Conservation (phyloP, 2,797 vertebrate genomes). For the Centropyge bicolor region DNA sequence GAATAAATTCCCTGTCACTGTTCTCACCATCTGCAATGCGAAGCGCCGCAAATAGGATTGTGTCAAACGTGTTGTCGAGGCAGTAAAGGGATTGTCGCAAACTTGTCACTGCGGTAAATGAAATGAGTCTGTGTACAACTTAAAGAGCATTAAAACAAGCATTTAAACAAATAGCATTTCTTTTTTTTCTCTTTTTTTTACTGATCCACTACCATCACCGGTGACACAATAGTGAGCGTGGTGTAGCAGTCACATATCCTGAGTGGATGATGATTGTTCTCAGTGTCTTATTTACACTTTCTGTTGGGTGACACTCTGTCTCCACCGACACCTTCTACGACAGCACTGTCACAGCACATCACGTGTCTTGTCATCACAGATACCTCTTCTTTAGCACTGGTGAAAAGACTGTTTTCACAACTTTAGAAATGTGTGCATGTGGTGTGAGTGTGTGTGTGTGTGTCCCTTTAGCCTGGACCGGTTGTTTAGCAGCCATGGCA, state of each 20-base stretch:
- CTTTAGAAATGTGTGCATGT: constrained; percentile 27
- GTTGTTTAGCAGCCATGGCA: constrained; percentile 33
- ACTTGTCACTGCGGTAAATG: constrained; percentile 10
- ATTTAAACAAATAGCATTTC: background rate
- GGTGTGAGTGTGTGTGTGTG: constrained; percentile 13
- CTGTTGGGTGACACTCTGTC: constrained; percentile 45
- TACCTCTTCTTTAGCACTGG: constrained; percentile 28
- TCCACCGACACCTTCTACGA: constrained; percentile 57
- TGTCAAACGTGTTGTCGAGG: constrained; percentile 46
- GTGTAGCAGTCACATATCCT: background rate
- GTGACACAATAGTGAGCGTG: background rate
- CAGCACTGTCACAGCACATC: constrained; percentile 66
- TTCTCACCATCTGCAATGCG: constrained; percentile 28
- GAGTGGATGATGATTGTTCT: constrained; percentile 41
- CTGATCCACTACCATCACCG: background rate
- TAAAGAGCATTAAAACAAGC: background rate
- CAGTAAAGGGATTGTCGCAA: constrained; percentile 6
- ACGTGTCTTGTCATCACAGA: constrained; percentile 58
- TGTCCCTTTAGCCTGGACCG: constrained; percentile 3
- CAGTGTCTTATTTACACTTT: constrained; percentile 65
- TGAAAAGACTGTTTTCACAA: constrained; percentile 60
- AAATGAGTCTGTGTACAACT: background rate
- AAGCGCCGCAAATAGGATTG: constrained; percentile 32
- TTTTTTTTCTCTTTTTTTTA: background rate
- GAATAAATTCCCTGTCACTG: constrained; percentile 17